Evolutionary conservation across 2,797 vertebrate species (phyloP).

Genomic region (Sebastes variabilis): DNA sequence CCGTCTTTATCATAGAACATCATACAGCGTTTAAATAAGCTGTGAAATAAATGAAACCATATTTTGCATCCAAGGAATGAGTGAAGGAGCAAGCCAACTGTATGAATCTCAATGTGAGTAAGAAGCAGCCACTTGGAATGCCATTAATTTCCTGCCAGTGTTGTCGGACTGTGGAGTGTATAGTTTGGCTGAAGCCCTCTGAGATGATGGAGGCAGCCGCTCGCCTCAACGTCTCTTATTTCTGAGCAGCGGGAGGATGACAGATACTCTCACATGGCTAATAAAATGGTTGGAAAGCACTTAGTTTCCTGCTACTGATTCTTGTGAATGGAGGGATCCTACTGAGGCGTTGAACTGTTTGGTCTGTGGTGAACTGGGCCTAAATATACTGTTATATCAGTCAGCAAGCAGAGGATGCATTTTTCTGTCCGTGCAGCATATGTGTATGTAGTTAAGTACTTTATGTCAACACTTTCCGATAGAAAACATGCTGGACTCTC

Average conservation of each 20-base stretch:
- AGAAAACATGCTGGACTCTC: neutral
- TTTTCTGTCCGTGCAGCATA: neutral
- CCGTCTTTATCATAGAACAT: neutral
- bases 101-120: constrained; percentile 20
- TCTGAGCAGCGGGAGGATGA: constrained; percentile 32
- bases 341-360: neutral
- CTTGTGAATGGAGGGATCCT: constrained; percentile 29
- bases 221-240: constrained; percentile 38
- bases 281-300: constrained; percentile 46
- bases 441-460: neutral
- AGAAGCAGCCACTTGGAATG: constrained; percentile 50
- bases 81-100: constrained; percentile 6
- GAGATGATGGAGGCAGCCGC: constrained; percentile 54
- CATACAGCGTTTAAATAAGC: neutral
- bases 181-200: constrained; percentile 53
- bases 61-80: neutral
- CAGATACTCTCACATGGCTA: constrained; percentile 45
- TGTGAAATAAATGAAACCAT: constrained; percentile 9
- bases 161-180: constrained; percentile 48
- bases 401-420: neutral
- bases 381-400: neutral
- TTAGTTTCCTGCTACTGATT: constrained; percentile 62
- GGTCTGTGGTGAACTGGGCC: constrained; percentile 11
- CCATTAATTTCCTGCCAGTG: constrained; percentile 61
- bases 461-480: neutral